phyloP scores from a whole-genome alignment of 2,113 vertebrate species.

The Cnemophilus loriae region DNA sequence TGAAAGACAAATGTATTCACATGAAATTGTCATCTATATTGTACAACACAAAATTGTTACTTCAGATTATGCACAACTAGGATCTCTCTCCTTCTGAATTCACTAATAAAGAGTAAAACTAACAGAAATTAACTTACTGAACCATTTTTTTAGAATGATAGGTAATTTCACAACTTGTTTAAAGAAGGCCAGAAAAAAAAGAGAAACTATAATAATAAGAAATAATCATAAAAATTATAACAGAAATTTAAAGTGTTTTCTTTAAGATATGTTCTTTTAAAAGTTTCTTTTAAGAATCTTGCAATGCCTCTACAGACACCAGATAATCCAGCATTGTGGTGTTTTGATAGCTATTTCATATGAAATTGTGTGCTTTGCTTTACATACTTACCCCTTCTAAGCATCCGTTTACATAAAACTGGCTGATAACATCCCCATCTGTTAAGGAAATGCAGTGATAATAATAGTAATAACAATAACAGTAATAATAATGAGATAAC shows the following conservation, averaged over 20 bases:
- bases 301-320: not conserved
- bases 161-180: not conserved
- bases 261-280: not conserved
- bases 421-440: not conserved
- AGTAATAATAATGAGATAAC: not conserved
- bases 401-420: not conserved
- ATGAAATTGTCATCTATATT: not conserved
- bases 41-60: not conserved
- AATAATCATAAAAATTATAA: not conserved
- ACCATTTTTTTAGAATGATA: not conserved
- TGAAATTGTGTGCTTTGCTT: not conserved
- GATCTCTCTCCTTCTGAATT: not conserved
- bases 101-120: not conserved
- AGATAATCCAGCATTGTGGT: not conserved
- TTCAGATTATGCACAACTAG: not conserved
- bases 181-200: not conserved
- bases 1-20: not conserved
- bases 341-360: not conserved
- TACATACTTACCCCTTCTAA: not conserved
- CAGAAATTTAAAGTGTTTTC: not conserved
- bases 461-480: not conserved
- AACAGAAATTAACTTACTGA: not conserved
- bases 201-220: not conserved
- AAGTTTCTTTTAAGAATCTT: not conserved
- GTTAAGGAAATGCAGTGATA: not conserved